Base-by-base conservation (phyloP, 2,888 invertebrate species). In the Mythimna impura region DNA sequence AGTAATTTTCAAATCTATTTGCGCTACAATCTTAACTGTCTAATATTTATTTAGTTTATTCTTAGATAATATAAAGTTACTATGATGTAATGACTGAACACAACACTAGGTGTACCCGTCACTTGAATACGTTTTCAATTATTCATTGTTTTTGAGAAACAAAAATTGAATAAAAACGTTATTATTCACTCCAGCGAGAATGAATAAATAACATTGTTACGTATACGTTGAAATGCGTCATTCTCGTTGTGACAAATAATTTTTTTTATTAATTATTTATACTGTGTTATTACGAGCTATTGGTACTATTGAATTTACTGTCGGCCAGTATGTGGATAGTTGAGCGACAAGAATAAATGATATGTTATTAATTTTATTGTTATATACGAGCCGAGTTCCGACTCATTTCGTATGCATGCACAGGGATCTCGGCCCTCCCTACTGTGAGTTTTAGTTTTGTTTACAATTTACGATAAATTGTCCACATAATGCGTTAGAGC, bases 1-100 rank as follows among this genome's bases (percentile, higher is more conserved):
- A 96, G 95, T 95, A 93, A 92, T 93, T 91, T 88, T 87, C 87
- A 83, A 94, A 93, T 93, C 91, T 91, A 93, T 93, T 86, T 74
- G 79, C 88, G 89, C 94, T 89, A 87, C 83, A 36, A 47, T 84
- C 90, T 92, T 92, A 91, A 72, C 92, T 92, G 92, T 84, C 89
- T 91, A 91, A 84, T 86, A 87, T 86, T 89, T 86, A 88, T 86
- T 83, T 82, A 89, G 71, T 89, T 83, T 86, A 90, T 74, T 89
- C 92, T 94, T 94, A 93, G 84, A 89, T 89, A 89, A 87, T 88
- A 87, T 86, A 88, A 88, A 87, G 80, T 86, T 82, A 88, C 90
- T 88, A 82, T 80, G 80, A 80, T 85, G 83, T 86, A 73, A 69
- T 55, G 89, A 90, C 90, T 91, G 91, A 91, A 90, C 92, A 92